Conservation (phyloP, 2,113 vertebrate genomes). For the Anseranas semipalmata region DNA sequence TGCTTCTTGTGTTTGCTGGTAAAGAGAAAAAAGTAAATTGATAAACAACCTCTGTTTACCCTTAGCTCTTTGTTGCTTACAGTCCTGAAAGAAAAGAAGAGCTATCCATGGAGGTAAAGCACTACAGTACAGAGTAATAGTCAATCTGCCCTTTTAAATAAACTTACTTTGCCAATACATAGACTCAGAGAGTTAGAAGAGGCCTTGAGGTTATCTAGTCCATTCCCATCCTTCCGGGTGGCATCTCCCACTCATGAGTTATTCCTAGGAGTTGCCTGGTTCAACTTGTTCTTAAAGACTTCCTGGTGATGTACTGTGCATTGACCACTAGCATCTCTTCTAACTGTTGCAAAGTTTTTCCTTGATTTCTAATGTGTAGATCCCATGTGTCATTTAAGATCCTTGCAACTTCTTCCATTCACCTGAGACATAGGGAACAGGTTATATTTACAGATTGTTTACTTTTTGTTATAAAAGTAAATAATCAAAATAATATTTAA, state of each 20-base stretch:
- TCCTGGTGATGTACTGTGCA: not conserved
- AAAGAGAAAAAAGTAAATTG: not conserved
- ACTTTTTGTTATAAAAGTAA: not conserved
- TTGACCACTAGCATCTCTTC: not conserved
- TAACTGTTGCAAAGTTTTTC: not conserved
- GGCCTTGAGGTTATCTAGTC: not conserved
- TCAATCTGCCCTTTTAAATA: conserved; percentile 12
- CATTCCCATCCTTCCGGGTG: not conserved
- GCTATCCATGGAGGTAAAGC: not conserved
- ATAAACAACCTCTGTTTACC: conserved; percentile 16
- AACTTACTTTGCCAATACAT: conserved; percentile 12
- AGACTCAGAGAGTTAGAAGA: not conserved
- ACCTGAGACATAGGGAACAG: not conserved
- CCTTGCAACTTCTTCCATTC: not conserved
- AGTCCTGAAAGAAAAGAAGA: not conserved
- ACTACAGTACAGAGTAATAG: not conserved
- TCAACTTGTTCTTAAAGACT: not conserved
- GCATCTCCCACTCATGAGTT: not conserved
- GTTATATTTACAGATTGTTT: not conserved
- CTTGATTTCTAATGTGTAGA: not conserved
- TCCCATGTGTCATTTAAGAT: not conserved
- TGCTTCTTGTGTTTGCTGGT: not conserved
- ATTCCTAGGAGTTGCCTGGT: not conserved
- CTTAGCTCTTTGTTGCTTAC: not conserved
- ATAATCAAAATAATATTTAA: not conserved